A percentile compares a stretch with the other conserved stretches of the same genome.
Evolutionary conservation across 2,113 vertebrate species (phyloP).

Genomic region (Eurypyga helias): DNA sequence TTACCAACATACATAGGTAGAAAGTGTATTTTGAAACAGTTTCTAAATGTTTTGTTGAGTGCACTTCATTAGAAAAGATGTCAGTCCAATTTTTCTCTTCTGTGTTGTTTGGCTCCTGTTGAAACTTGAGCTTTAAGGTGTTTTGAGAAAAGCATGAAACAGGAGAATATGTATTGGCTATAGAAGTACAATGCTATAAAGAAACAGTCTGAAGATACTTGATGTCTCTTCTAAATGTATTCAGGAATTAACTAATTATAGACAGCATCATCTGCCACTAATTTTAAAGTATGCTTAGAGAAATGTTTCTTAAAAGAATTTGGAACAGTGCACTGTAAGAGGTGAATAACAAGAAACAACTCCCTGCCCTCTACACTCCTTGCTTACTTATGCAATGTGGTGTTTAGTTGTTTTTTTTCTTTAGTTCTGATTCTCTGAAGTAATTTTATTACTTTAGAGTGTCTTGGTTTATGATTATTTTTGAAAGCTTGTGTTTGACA

Average conservation of each 20-base stretch:
- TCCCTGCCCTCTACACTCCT: not conserved
- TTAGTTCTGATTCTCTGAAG: not conserved
- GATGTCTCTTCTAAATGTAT: not conserved
- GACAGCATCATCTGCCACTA: not conserved
- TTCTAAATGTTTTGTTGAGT: slow-evolving; percentile 39
- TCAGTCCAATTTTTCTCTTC: slow-evolving; percentile 23
- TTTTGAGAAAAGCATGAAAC: not conserved
- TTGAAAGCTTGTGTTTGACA: not conserved
- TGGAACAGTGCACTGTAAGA: not conserved
- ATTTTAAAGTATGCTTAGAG: not conserved
- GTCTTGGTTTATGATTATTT: not conserved
- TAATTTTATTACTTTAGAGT: not conserved
- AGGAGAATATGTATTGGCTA: not conserved
- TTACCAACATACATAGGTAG: slow-evolving; percentile 29
- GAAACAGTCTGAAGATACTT: not conserved
- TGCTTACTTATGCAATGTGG: not conserved
- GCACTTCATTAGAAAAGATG: not conserved
- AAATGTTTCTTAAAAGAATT: not conserved
- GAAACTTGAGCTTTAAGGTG: not conserved
- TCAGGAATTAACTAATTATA: not conserved
- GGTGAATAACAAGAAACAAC: not conserved
- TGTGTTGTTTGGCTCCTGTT: not conserved
- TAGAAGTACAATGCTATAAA: not conserved
- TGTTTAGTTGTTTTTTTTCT: not conserved
- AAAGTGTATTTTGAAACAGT: slow-evolving; percentile 30